Percentiles rank a stretch among this genome's conserved stretches.
Conservation (phyloP, 2,113 vertebrate genomes). For the Hyla sarda region DNA sequence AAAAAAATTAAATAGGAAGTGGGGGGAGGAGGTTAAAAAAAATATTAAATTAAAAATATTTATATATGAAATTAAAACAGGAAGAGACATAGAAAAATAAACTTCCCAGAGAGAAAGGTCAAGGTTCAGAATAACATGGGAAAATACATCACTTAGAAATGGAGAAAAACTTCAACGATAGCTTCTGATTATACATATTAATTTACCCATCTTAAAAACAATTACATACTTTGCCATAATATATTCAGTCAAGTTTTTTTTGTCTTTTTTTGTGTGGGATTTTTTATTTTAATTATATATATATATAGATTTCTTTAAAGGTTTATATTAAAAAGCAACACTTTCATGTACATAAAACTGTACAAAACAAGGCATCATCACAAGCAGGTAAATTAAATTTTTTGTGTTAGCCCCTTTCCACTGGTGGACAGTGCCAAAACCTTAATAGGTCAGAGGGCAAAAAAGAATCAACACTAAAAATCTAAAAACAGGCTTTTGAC, state of each 20-base stretch:
- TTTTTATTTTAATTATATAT: conserved; percentile 64
- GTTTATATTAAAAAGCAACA: conserved; percentile 87
- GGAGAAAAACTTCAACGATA: conserved; percentile 89
- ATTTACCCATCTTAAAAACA: conserved; percentile 83
- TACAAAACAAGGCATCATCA: conserved; percentile 96
- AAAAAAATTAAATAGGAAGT: conserved; percentile 67
- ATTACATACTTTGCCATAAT: conserved; percentile 73
- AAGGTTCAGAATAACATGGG: conserved; percentile 75
- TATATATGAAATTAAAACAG: conserved; percentile 25
- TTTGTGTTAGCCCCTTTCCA: conserved; percentile 69
- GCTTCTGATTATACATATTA: conserved; percentile 72
- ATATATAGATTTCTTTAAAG: conserved; percentile 68
- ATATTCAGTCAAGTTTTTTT: conserved; percentile 61
- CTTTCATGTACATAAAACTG: conserved; percentile 98
- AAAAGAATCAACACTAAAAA: conserved; percentile 89
- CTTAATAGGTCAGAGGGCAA: conserved; percentile 63
- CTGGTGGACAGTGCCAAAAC: conserved; percentile 25
- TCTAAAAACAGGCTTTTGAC: conserved; percentile 76
- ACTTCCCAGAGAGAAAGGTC: conserved; percentile 79
- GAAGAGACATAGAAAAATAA: conserved; percentile 68
- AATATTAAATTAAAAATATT: neutral
- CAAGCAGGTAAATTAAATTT: conserved; percentile 83
- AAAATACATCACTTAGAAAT: conserved; percentile 86
- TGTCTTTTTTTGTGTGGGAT: conserved; percentile 74
- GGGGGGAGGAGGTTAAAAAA: conserved; percentile 68